A percentile compares a stretch with the other conserved stretches of the same genome.
phyloP scores from a whole-genome alignment of 1,140 invertebrate genomes.

The Panonychus citri region DNA sequence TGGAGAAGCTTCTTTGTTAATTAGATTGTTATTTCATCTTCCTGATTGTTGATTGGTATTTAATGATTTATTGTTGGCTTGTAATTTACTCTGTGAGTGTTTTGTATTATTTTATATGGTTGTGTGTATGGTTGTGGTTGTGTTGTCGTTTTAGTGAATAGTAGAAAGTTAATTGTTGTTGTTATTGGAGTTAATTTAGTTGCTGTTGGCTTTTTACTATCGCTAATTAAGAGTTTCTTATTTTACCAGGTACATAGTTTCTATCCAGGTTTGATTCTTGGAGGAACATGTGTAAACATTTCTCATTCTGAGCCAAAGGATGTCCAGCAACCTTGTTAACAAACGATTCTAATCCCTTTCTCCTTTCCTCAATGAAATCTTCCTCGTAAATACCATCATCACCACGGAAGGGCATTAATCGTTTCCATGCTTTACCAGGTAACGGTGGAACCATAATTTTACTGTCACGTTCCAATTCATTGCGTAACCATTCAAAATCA shows the following conservation, averaged over 20 bases:
- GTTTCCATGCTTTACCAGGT: slow-evolving; percentile 75
- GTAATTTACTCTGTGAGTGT: no score
- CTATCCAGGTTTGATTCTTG: slow-evolving; percentile 92
- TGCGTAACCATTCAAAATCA: slow-evolving; percentile 98
- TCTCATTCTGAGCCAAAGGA: slow-evolving; percentile 97
- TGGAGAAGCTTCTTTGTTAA: no score
- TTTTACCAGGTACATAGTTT: slow-evolving; percentile 98
- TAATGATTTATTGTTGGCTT: no score
- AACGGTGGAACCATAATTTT: slow-evolving; percentile 97
- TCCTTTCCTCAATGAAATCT: slow-evolving; percentile 94
- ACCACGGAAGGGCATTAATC: slow-evolving; percentile 86
- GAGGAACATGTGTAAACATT: slow-evolving; percentile 97
- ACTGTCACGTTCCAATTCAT: slow-evolving; percentile 94
- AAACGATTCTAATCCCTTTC: slow-evolving; percentile 92
- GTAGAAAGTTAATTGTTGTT: no score
- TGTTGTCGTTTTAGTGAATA: no score
- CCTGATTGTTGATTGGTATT: no score
- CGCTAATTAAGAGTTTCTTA: slow-evolving; percentile 75
- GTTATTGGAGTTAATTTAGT: no score
- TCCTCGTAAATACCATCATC: slow-evolving; percentile 99
- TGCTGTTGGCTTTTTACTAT: no score
- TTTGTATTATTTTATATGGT: no score
- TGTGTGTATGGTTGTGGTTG: no score
- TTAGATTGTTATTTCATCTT: no score
- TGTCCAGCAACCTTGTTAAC: slow-evolving; percentile 99